Percentiles rank a stretch among this genome's conserved stretches.
phyloP scores from a whole-genome alignment of 1,140 invertebrate species.

The Drosophila carrolli region DNA sequence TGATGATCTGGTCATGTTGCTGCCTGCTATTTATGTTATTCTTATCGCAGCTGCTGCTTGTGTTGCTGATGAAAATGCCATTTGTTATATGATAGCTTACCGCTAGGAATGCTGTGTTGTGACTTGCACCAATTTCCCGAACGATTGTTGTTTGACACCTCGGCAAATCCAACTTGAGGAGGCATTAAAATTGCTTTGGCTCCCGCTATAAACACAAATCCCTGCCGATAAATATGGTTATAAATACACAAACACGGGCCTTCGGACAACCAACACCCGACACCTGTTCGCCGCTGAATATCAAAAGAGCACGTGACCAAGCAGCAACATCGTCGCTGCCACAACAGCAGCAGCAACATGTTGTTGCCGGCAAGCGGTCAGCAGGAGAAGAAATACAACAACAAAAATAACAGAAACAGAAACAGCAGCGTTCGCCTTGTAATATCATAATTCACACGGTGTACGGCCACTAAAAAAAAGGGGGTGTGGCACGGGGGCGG shows the following conservation, averaged over 20 bases:
- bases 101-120: slow-evolving; percentile 21
- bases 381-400: not conserved
- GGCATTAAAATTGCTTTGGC: slow-evolving; percentile 9
- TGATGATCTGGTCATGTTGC: slow-evolving; percentile 14
- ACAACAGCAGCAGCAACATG: slow-evolving; percentile 16
- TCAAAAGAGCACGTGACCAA: slow-evolving; percentile 63
- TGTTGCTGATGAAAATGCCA: slow-evolving; percentile 19
- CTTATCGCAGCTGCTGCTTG: slow-evolving; percentile 34
- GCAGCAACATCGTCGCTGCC: slow-evolving; percentile 19
- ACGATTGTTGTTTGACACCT: slow-evolving; percentile 16
- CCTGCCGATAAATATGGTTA: not conserved
- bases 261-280: slow-evolving; percentile 6
- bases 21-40: slow-evolving; percentile 43
- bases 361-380: slow-evolving; percentile 7
- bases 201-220: slow-evolving; percentile 6
- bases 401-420: not conserved
- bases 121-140: slow-evolving; percentile 7
- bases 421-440: slow-evolving; percentile 26
- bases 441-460: slow-evolving; percentile 71
- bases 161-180: not conserved
- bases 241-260: not conserved
- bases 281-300: slow-evolving; percentile 36
- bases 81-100: slow-evolving; percentile 33
- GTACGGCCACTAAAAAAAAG: not conserved
- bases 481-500: slow-evolving; percentile 40